Conservation (phyloP, 2,888 invertebrate species). For the Drosophila glabriapex region DNA sequence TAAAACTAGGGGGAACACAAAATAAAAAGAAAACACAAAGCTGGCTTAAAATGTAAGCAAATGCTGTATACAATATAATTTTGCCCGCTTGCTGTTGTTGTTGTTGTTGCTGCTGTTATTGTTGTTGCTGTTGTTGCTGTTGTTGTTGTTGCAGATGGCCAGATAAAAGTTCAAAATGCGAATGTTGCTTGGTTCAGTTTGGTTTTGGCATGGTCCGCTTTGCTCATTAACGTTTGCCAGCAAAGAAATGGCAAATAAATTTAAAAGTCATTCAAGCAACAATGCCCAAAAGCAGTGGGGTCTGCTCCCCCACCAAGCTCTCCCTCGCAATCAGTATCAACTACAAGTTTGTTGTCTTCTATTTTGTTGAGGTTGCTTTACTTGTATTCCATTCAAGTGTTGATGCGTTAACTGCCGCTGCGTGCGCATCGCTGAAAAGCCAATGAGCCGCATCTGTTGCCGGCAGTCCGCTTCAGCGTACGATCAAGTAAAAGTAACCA, state of each 20-base stretch:
- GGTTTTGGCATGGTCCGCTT: slow-evolving; percentile 45
- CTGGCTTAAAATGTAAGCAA: slow-evolving; percentile 67
- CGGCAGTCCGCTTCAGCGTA: slow-evolving; percentile 19
- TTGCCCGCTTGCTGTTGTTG: slow-evolving; percentile 39
- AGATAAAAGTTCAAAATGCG: slow-evolving; percentile 80
- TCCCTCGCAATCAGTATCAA: slow-evolving; percentile 26
- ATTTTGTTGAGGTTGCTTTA: slow-evolving; percentile 34
- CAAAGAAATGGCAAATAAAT: slow-evolving; percentile 81
- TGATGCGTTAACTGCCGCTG: slow-evolving; percentile 81
- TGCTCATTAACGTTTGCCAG: slow-evolving; percentile 76
- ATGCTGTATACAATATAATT: slow-evolving; percentile 76
- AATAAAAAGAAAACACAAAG: slow-evolving; percentile 44
- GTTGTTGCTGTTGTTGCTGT: slow-evolving; percentile 42
- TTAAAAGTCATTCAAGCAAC: slow-evolving; percentile 82
- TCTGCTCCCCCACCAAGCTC: not conserved
- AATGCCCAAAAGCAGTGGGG: slow-evolving; percentile 61
- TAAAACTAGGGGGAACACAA: slow-evolving; percentile 47
- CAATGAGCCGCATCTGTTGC: slow-evolving; percentile 72
- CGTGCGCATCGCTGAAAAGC: slow-evolving; percentile 78
- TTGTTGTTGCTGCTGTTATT: slow-evolving; percentile 40
- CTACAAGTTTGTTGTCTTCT: slow-evolving; percentile 45
- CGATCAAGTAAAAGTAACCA: slow-evolving; percentile 73
- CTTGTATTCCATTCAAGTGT: slow-evolving; percentile 68
- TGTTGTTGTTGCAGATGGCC: slow-evolving; percentile 70
- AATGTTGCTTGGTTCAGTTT: slow-evolving; percentile 42